Conservation (phyloP, 2,888 invertebrate genomes). For the Zygaena filipendulae region DNA sequence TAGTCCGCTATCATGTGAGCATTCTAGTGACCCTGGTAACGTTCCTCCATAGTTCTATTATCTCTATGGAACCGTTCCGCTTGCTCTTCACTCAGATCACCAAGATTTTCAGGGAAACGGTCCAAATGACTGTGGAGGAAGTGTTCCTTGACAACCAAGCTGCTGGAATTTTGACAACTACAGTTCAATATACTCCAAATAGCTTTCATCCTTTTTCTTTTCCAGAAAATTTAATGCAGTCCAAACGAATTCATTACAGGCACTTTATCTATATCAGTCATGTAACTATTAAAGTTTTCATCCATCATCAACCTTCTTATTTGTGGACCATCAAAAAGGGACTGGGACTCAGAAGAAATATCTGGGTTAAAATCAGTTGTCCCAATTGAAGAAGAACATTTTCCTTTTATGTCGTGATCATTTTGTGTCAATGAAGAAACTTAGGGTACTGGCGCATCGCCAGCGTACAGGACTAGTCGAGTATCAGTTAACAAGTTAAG, state of each 20-base stretch:
- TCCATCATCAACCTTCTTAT: constrained; percentile 7
- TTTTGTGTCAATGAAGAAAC: neutral
- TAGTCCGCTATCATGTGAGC: constrained; percentile 13
- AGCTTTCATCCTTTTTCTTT: constrained; percentile 1
- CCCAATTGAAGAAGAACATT: constrained; percentile 1
- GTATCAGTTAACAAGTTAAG: neutral
- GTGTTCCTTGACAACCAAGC: constrained; percentile 6
- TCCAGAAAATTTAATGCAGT: constrained; percentile 3
- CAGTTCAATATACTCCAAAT: constrained; percentile 1
- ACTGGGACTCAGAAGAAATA: constrained; percentile 1
- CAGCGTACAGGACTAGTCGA: neutral
- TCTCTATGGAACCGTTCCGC: constrained; percentile 30
- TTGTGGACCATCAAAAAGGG: constrained; percentile 4
- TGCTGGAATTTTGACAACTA: constrained; percentile 2
- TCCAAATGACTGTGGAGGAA: constrained; percentile 10
- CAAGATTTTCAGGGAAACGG: constrained; percentile 14
- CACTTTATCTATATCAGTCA: constrained; percentile 3
- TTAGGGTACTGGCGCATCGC: neutral
- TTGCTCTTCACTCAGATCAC: constrained; percentile 26
- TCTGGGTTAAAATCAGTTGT: constrained; percentile 3
- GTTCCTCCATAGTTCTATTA: constrained; percentile 24
- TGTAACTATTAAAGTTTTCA: constrained; percentile 6
- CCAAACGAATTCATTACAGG: constrained; percentile 6
- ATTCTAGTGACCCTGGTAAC: constrained; percentile 25
- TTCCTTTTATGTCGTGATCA: constrained; percentile 1